A percentile compares a stretch with the other conserved stretches of the same genome.
Conservation (phyloP, 2,888 invertebrate species). For the Cephus pygmeus region DNA sequence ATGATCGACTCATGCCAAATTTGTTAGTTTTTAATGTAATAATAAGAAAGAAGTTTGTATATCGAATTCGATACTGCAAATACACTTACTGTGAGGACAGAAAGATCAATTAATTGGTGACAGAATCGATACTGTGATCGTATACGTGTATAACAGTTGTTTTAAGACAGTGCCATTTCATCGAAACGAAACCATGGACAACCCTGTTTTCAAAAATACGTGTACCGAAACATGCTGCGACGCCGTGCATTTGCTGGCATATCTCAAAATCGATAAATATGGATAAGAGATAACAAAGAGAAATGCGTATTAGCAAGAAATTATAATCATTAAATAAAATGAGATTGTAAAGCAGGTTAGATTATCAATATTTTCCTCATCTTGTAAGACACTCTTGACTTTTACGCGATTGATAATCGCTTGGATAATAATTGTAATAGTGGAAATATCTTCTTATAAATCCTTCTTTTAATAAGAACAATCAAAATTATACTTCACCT, state of each 20-base stretch:
- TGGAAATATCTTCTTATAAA: neutral
- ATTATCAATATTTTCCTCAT: neutral
- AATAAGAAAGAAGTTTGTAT: neutral
- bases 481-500: conserved; percentile 48
- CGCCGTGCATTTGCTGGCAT: conserved; percentile 49
- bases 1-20: neutral
- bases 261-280: conserved; percentile 34
- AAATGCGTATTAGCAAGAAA: conserved; percentile 20
- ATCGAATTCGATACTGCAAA: neutral
- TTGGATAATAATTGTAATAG: neutral
- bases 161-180: neutral
- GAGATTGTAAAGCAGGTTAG: conserved; percentile 1
- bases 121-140: neutral
- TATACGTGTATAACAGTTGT: neutral
- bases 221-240: conserved; percentile 42
- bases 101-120: neutral
- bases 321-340: conserved; percentile 16
- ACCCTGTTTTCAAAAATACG: conserved; percentile 2
- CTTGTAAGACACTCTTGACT: neutral
- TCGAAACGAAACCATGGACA: neutral
- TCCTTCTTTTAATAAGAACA: conserved; percentile 24
- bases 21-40: neutral
- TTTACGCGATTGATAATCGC: neutral
- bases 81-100: neutral
- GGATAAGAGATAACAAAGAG: conserved; percentile 18